Percentiles rank a stretch among this genome's conserved stretches.
These are phyloP conservation scores for Musca vetustissima DNA, from an alignment of 1,140 invertebrate genomes.

Conservation along the genomic window DNA sequence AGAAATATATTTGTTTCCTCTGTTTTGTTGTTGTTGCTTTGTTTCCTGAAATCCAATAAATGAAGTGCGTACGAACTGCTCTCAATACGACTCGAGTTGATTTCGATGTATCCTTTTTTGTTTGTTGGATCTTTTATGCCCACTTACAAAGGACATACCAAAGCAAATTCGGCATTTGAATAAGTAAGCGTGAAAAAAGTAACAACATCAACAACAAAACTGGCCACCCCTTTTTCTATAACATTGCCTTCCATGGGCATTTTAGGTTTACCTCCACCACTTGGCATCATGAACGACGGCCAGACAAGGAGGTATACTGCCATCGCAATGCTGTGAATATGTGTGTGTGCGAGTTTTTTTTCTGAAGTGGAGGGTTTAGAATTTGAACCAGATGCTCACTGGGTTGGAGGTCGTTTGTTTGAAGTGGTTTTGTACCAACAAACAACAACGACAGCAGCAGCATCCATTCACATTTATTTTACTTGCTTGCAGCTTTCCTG, in stretches of 20 bases:
- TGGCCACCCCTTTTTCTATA: not conserved
- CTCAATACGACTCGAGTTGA: no score
- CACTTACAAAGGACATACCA: no score
- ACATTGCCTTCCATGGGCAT: no score
- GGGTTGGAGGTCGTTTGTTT: not conserved
- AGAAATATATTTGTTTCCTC: not conserved
- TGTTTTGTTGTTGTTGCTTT: not conserved
- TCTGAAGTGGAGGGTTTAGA: not conserved
- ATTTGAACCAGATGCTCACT: no score
- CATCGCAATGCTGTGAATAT: not conserved
- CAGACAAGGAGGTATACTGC: not conserved
- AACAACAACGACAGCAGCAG: no score
- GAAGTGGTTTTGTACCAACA: conserved; percentile 2
- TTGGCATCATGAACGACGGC: not conserved
- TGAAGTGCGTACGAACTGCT: no score
- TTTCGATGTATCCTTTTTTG: no score
- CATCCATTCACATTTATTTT: not conserved
- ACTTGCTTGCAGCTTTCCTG: no score
- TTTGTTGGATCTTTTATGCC: no score
- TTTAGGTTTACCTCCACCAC: no score
- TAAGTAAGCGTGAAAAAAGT: no score
- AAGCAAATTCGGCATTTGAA: no score
- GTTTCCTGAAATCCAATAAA: conserved; percentile 10
- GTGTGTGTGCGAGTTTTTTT: not conserved
- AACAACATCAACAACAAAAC: not conserved